Evolutionary conservation across 2,113 vertebrate species (phyloP).

Genomic region (Saguinus midas): DNA sequence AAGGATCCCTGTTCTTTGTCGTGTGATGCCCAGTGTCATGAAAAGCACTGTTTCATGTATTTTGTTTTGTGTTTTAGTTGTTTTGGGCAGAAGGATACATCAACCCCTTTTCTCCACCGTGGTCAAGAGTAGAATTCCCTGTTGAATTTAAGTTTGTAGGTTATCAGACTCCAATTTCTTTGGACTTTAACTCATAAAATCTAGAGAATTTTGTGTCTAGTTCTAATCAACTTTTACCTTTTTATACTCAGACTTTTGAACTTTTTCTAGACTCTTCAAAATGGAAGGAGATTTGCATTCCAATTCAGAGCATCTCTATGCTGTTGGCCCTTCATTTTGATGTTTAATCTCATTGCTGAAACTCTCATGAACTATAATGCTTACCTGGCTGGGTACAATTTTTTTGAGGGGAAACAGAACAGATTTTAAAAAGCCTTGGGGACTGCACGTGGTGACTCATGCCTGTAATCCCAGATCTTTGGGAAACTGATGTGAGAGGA

Average conservation of each 20-base stretch:
- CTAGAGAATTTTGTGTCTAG: background rate
- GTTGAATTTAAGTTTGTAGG: background rate
- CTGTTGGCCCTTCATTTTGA: background rate
- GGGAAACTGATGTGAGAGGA: too few species aligned
- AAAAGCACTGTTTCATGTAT: background rate
- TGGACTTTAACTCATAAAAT: background rate
- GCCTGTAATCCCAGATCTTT: too few species aligned
- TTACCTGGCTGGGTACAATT: background rate
- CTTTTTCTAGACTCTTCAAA: background rate
- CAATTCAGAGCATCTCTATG: background rate
- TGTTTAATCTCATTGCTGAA: conserved; percentile 23
- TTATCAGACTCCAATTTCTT: background rate
- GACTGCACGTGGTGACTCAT: too few species aligned
- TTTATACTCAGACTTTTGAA: background rate
- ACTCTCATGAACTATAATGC: background rate
- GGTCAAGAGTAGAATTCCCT: too few species aligned
- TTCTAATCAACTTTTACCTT: background rate
- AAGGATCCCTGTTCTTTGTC: background rate
- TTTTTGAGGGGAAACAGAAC: background rate
- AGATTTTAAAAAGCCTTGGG: background rate
- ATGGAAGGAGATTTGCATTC: background rate
- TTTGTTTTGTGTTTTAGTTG: background rate
- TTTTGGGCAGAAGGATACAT: background rate
- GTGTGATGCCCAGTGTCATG: background rate
- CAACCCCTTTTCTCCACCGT: background rate